Evolutionary conservation across 2,888 invertebrate genomes (phyloP), one percentile per base, ranked within the genome.

Genomic region (Salticus scenicus): DNA sequence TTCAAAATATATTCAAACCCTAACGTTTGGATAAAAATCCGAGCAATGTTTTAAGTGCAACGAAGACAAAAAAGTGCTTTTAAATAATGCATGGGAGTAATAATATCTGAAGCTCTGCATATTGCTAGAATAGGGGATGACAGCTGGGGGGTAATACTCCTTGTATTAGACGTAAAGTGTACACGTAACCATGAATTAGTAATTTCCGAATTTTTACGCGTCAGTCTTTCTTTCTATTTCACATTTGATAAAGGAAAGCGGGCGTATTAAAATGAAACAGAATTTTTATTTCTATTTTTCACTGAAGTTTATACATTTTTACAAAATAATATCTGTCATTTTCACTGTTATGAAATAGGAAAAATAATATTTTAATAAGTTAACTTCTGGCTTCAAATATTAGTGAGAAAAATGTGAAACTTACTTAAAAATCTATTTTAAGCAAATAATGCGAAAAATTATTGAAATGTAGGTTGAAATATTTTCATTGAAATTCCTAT

Each of bases 41-140:
- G 57, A 17, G 5, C 57, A n/a, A 24, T 24, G 24, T 57, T 47
- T 57, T 57, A 57, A 57, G 57, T 57, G 57, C 57, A 37, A 24
- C 20, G 57, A 4, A 57, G 24, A 24, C 20, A 4, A 57, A 57
- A 57, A 57, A 57, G 24, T 20, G 20, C 41, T 27, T 70, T 70
- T 70, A 27, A 70, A 70, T 24, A 24, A 70, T 70, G 30, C 41
- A 70, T 70, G 69, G 30, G 24, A 41, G 69, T 69, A 70, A 70
- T 70, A 37, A 41, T 70, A 41, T 70, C 41, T 67, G 67, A 17
- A 67, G 67, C 67, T 33, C 33, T 70, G 69, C 41, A 27, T 70
- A 70, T 70, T 41, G 69, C 41, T 70, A 10, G 69, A 37, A 37
- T 27, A 24, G 69, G 69, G 69, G 57, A 57, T 57, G 57, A 57